Evolutionary conservation across 2,888 invertebrate species (phyloP).

Genomic region (Tipula vernalis): DNA sequence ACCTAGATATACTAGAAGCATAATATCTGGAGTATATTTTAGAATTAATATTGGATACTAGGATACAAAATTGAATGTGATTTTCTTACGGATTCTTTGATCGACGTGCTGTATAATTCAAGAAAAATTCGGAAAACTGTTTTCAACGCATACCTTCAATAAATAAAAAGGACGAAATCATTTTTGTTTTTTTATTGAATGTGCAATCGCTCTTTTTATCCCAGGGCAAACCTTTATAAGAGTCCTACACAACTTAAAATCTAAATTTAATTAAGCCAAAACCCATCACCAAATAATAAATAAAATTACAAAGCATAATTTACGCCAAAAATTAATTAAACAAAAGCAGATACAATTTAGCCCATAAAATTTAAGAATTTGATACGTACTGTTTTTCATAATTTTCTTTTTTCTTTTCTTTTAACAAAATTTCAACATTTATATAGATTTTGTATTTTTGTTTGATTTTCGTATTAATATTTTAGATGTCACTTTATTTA

Average conservation of each 20-base stretch:
- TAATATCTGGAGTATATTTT: no score
- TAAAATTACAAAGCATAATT: constrained; percentile 11
- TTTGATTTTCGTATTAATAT: constrained; percentile 6
- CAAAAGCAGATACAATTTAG: neutral
- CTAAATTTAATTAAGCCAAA: neutral
- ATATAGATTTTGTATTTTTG: neutral
- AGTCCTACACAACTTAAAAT: neutral
- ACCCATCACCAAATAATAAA: neutral
- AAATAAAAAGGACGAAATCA: no score
- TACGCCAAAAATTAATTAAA: constrained; percentile 6
- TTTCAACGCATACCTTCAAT: no score
- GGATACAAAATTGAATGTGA: no score
- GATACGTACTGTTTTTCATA: constrained; percentile 10
- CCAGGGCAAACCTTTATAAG: no score
- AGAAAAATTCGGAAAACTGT: no score
- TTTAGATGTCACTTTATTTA: constrained; percentile 29
- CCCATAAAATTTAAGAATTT: neutral
- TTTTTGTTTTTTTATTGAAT: no score
- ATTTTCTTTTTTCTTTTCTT: neutral
- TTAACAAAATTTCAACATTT: neutral
- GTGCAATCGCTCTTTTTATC: no score
- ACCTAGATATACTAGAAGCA: no score
- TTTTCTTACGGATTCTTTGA: no score
- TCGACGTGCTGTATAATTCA: no score
- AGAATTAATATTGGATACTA: no score